Evolutionary conservation across 2,797 vertebrate species (phyloP).

Genomic region (Iguana delicatissima): DNA sequence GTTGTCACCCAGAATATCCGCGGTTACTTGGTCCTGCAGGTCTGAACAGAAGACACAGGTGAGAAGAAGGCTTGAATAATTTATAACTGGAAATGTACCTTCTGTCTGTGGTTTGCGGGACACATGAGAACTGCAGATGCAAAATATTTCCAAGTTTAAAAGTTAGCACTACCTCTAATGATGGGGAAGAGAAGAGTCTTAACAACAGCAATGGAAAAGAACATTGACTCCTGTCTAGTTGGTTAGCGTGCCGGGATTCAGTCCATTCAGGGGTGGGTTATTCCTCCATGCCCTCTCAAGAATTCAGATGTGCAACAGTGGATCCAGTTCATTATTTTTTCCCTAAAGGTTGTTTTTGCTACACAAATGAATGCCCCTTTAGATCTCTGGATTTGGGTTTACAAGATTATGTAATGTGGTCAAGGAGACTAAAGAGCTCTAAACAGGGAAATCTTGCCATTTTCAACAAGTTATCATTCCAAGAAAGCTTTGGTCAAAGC

Average conservation of each 20-base stretch:
- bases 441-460: not conserved
- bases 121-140: not conserved
- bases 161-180: not conserved
- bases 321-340: not conserved
- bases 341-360: not conserved
- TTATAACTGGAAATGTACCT: not conserved
- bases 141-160: not conserved
- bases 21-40: conserved; percentile 39
- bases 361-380: not conserved
- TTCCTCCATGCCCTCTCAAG: too few species aligned
- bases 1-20: conserved; percentile 39
- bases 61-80: conserved; percentile 35
- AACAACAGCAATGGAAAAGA: too few species aligned
- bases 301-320: not conserved
- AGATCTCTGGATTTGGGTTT: too few species aligned
- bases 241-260: too few species aligned
- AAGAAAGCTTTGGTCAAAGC: not conserved
- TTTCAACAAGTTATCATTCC: not conserved
- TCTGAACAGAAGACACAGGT: conserved; percentile 61
- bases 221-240: too few species aligned
- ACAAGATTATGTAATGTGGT: not conserved
- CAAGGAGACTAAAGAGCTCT: not conserved
- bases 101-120: not conserved
- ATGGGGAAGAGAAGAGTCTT: too few species aligned
- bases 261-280: too few species aligned